Base-by-base conservation (phyloP, 1,140 invertebrate species). In the Himalopsyche phryganea region DNA sequence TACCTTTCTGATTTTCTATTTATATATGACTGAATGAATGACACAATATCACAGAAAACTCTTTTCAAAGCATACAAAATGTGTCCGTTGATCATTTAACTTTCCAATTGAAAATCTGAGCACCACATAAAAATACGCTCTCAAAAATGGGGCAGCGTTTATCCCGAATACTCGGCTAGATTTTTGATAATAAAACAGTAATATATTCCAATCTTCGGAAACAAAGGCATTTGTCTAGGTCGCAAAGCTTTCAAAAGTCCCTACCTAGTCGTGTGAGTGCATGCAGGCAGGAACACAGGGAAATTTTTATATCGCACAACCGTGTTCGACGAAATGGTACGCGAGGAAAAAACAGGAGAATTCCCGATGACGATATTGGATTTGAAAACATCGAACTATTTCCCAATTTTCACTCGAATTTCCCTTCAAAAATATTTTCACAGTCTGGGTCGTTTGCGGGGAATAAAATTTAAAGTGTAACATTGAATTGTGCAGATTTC, bases 351-450 rank as follows among this genome's bases (percentile, higher is more conserved):
- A 51, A 46, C 48, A 51, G 44, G 45, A 40, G 32, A 58, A 58
- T 58, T 49, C 56, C 41, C 10, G 23, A 47, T 44, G 49, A 51
- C 50, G 48, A 58, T 58, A 58, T 58, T 58, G 56, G 56, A 58
- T 58, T 58, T 58, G 40, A 51, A 58, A 58, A 58, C 56, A 51
- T 58, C 56, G 48, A 58, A 58, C 48, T 58, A 58, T 58, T 58
- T 58, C 56, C 56, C 56, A 58, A 58, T 58, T 58, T 58, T 51
- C 50, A 48, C 45, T 58, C 23, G 55, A 57, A 41, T 57, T 57
- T 15, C 42, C 47, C 9, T 32, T 9, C 4, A n/a, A n/a, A n/a
- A 3, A 28, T 9, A 28, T 28, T 28, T 28, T 28, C 23, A 9
- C 3, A 3, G 23, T 28, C 23, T 28, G 9, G 23, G 9, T 5